Conservation (phyloP, 2,113 vertebrate genomes). For the Collichthys lucidus region DNA sequence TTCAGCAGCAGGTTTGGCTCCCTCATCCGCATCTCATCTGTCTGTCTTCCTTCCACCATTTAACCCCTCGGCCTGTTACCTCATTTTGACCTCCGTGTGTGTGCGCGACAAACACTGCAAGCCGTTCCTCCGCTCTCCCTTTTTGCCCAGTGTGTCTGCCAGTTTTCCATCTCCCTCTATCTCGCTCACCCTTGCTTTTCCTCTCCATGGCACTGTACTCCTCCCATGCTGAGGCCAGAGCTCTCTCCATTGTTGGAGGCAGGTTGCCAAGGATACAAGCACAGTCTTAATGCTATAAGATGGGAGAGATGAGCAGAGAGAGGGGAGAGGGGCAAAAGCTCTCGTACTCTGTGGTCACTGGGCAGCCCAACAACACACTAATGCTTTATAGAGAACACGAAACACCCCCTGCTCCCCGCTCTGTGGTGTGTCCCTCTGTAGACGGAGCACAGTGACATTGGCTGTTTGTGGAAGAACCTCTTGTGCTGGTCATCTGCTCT, state of each 20-base stretch:
- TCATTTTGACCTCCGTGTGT: conserved; percentile 27
- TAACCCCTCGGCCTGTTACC: conserved; percentile 32
- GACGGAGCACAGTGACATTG: conserved; percentile 58
- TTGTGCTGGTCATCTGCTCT: conserved; percentile 51
- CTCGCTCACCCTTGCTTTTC: conserved; percentile 62
- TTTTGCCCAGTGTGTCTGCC: conserved; percentile 47
- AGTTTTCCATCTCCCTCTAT: conserved; percentile 67
- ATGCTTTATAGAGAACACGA: conserved; percentile 51
- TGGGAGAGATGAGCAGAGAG: conserved; percentile 73
- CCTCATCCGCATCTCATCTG: conserved; percentile 45
- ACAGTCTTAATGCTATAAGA: conserved; percentile 80
- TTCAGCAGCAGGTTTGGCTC: conserved; percentile 46
- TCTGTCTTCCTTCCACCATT: conserved; percentile 46
- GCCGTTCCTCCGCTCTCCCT: conserved; percentile 50
- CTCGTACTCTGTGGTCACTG: conserved; percentile 60
- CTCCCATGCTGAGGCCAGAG: conserved; percentile 79
- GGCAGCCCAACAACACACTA: conserved; percentile 59
- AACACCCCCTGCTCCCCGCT: conserved; percentile 36
- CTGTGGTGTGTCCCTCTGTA: conserved; percentile 53
- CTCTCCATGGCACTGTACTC: conserved; percentile 72
- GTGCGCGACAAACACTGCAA: conserved; percentile 26
- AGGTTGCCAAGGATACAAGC: conserved; percentile 85
- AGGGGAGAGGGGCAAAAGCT: conserved; percentile 59
- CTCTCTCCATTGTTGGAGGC: conserved; percentile 80
- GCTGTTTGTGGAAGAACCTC: conserved; percentile 51